These are phyloP conservation scores for Rhodophaea formosa DNA, from an alignment of 2,888 invertebrate genomes.

Conservation along the genomic window DNA sequence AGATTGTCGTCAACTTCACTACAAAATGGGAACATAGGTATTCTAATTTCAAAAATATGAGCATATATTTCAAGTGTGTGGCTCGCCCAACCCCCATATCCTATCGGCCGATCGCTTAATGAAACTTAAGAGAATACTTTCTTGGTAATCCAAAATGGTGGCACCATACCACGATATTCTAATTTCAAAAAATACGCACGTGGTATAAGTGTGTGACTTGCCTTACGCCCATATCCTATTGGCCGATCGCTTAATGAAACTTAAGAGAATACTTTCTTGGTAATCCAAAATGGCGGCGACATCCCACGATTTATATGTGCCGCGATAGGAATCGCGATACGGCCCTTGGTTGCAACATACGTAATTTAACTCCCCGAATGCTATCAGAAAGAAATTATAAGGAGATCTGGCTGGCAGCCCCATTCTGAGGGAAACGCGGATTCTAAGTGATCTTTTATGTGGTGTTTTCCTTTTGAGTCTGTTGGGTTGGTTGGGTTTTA, in stretches of 20 bases:
- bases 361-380: slow-evolving; percentile 72
- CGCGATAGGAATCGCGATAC: slow-evolving; percentile 71
- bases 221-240: slow-evolving; percentile 50
- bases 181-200: background rate
- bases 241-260: slow-evolving; percentile 76
- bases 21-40: too few relatives aligned
- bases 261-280: slow-evolving; percentile 71
- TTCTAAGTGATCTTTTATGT: slow-evolving; percentile 9
- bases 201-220: background rate
- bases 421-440: slow-evolving; percentile 1
- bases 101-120: slow-evolving; percentile 66
- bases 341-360: slow-evolving; percentile 56
- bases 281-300: slow-evolving; percentile 70
- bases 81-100: slow-evolving; percentile 47
- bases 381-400: slow-evolving; percentile 77
- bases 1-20: too few relatives aligned
- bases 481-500: too few relatives aligned
- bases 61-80: background rate
- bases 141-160: slow-evolving; percentile 69
- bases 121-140: slow-evolving; percentile 77
- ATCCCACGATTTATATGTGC: slow-evolving; percentile 64
- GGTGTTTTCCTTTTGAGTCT: background rate
- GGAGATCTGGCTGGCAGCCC: slow-evolving; percentile 40
- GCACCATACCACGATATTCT: slow-evolving; percentile 59
- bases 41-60: too few relatives aligned